Conservation (phyloP, 2,888 invertebrate genomes). For the Rosalia funebris region DNA sequence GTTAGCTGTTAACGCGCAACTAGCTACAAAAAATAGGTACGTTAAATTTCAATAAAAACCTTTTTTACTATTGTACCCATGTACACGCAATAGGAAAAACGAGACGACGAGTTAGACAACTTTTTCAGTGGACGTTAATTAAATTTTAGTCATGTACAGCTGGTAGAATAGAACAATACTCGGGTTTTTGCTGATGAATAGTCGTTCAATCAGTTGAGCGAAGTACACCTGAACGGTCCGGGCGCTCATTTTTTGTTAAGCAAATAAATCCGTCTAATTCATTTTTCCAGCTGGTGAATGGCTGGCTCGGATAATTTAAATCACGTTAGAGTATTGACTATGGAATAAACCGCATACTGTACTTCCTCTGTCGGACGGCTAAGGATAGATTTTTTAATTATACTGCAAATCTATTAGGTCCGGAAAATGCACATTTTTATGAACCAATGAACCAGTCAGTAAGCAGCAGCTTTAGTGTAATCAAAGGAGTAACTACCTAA, state of each 20-base stretch:
- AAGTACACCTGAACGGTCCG: constrained; percentile 32
- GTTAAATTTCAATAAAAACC: constrained; percentile 13
- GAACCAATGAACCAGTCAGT: too few relatives aligned
- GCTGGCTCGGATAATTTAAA: constrained; percentile 16
- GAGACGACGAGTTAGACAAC: constrained; percentile 16
- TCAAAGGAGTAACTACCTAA: too few relatives aligned
- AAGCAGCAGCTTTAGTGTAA: too few relatives aligned
- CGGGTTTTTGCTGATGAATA: constrained; percentile 34
- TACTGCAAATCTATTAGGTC: too few relatives aligned
- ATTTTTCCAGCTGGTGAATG: constrained; percentile 23
- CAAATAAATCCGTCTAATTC: constrained; percentile 34
- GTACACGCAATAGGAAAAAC: constrained; percentile 16
- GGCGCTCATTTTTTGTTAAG: constrained; percentile 30
- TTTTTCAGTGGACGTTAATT: constrained; percentile 32
- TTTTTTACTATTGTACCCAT: constrained; percentile 17
- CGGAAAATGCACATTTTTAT: too few relatives aligned
- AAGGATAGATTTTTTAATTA: too few relatives aligned
- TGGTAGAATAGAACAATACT: constrained; percentile 32
- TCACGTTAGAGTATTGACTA: constrained; percentile 4
- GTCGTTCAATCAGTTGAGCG: constrained; percentile 33
- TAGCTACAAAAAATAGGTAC: constrained; percentile 9
- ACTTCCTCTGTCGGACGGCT: too few relatives aligned
- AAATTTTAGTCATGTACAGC: constrained; percentile 35
- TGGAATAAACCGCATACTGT: too few relatives aligned
- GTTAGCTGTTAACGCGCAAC: constrained; percentile 19